Evolutionary conservation across 1,140 invertebrate genomes (phyloP).

Genomic region (Anadara kagoshimensis): DNA sequence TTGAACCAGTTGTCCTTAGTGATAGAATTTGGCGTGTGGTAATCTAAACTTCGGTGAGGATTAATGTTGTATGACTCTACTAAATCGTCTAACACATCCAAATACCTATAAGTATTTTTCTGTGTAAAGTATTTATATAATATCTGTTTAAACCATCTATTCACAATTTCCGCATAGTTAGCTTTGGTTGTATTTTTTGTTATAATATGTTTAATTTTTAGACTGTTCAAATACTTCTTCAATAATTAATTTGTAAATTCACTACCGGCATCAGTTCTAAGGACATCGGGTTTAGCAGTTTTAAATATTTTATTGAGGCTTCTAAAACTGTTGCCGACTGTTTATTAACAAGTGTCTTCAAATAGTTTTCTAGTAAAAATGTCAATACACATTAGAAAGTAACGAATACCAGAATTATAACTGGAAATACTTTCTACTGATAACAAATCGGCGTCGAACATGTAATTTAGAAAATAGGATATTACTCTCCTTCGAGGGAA

Average conservation of each 20-base stretch:
- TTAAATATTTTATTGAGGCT: slow-evolving; percentile 13
- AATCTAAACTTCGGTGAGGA: slow-evolving; percentile 7
- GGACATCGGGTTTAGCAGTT: neutral
- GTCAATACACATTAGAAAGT: slow-evolving; percentile 25
- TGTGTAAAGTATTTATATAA: slow-evolving; percentile 26
- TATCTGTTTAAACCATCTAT: neutral
- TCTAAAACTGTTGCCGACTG: slow-evolving; percentile 1
- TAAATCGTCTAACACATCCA: slow-evolving; percentile 7
- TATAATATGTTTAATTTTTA: slow-evolving; percentile 5
- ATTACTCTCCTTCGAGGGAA: slow-evolving; percentile 2
- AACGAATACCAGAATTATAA: slow-evolving; percentile 6
- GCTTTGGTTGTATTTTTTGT: slow-evolving; percentile 19
- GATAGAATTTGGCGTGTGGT: too few relatives aligned
- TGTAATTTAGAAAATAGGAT: slow-evolving; percentile 8
- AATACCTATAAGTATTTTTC: slow-evolving; percentile 19
- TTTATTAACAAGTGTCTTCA: slow-evolving; percentile 18
- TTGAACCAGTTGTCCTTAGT: too few relatives aligned
- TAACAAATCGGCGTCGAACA: slow-evolving; percentile 22
- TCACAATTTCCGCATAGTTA: slow-evolving; percentile 14
- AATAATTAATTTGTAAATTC: slow-evolving; percentile 20
- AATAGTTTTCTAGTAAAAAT: slow-evolving; percentile 21
- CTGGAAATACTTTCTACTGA: neutral
- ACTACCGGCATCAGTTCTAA: slow-evolving; percentile 8
- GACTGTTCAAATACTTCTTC: slow-evolving; percentile 6
- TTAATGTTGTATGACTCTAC: slow-evolving; percentile 16